Conservation (phyloP, 35 echinoderm and acorn worm genomes). For the Patiria miniata region DNA sequence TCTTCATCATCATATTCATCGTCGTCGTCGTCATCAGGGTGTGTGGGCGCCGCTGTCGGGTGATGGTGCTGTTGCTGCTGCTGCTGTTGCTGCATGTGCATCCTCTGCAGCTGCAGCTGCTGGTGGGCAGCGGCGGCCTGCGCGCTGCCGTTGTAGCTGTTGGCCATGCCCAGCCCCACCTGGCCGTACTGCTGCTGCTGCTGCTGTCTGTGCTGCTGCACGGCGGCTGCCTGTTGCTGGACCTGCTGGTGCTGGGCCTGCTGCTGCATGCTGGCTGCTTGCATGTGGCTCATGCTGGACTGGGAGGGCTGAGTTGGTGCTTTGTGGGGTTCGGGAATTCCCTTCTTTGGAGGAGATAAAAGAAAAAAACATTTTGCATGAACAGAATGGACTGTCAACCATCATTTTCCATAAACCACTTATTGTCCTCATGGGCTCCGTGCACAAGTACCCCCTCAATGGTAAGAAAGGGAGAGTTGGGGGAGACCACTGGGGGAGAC, state of each 20-base stretch:
- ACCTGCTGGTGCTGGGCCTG: slow-evolving; percentile 47
- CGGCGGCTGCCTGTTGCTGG: slow-evolving; percentile 50
- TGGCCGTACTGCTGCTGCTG: slow-evolving; percentile 17
- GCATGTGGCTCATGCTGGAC: slow-evolving; percentile 46
- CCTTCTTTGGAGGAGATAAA: slow-evolving; percentile 10
- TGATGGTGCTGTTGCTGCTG: slow-evolving; percentile 31
- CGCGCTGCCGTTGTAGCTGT: slow-evolving; percentile 26
- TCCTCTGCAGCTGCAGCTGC: slow-evolving; percentile 18
- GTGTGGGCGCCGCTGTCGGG: neutral
- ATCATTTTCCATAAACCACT: neutral
- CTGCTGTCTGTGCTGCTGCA: neutral
- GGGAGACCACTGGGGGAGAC: no score
- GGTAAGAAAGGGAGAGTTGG: no score
- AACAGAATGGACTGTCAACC: neutral
- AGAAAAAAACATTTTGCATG: neutral
- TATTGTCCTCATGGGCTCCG: no score
- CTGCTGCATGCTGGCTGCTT: slow-evolving; percentile 67
- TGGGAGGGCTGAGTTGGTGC: slow-evolving; percentile 32
- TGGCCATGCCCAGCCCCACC: slow-evolving; percentile 3
- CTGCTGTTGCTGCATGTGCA: slow-evolving; percentile 56
- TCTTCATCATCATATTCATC: slow-evolving; percentile 65
- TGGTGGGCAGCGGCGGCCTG: slow-evolving; percentile 30
- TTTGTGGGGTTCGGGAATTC: slow-evolving; percentile 42
- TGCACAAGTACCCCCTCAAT: no score
- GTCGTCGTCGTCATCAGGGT: slow-evolving; percentile 23